phyloP scores from a whole-genome alignment of 2,113 vertebrate species.

The Nothoprocta perdicaria region DNA sequence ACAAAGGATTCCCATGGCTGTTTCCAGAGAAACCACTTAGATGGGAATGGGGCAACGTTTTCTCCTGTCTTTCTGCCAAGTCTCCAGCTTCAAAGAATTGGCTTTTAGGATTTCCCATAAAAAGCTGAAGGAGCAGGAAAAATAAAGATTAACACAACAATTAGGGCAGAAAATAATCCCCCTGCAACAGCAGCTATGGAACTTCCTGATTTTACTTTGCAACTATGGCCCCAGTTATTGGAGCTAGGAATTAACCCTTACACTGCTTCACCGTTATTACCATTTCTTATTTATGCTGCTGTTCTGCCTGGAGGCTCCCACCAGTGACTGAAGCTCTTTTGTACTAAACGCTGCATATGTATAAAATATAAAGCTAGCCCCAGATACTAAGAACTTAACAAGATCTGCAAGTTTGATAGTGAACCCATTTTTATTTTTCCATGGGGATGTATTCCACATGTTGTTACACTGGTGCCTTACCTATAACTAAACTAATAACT shows the following conservation, averaged over 20 bases:
- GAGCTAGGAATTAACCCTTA: not conserved
- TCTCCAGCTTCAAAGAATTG: constrained; percentile 62
- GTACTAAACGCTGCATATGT: not conserved
- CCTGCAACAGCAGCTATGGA: constrained; percentile 14
- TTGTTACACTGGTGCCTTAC: not conserved
- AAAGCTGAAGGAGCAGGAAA: constrained; percentile 52
- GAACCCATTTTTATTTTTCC: not conserved
- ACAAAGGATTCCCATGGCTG: constrained; percentile 20
- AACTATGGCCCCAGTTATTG: not conserved
- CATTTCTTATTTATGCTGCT: not conserved
- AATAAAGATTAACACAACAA: constrained; percentile 39
- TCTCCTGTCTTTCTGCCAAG: constrained; percentile 62
- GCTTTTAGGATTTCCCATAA: constrained; percentile 70
- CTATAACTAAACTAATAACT: constrained; percentile 38
- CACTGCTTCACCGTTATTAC: not conserved
- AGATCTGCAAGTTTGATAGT: not conserved
- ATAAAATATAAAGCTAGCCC: not conserved
- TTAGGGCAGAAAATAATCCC: constrained; percentile 34
- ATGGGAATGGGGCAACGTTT: constrained; percentile 48
- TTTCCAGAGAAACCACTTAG: constrained; percentile 44
- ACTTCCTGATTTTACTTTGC: constrained; percentile 44
- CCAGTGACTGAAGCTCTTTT: not conserved
- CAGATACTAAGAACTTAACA: not conserved
- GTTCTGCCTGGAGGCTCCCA: not conserved
- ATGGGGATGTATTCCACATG: not conserved